A percentile compares a stretch with the other conserved stretches of the same genome.
Conservation (phyloP, 2,797 vertebrate genomes). For the Pangasius mekongensis region DNA sequence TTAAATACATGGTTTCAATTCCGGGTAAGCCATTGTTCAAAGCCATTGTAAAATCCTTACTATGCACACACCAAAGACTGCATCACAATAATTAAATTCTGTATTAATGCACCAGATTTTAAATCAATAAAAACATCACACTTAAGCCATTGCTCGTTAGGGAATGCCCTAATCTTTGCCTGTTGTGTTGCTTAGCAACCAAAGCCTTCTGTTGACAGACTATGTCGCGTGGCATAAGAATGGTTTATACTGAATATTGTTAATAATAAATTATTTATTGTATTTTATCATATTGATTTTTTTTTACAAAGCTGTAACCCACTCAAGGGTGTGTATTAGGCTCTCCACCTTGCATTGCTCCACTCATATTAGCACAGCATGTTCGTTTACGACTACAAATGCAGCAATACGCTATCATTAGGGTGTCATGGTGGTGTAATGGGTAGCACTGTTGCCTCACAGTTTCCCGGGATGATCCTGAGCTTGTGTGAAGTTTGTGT, state of each 20-base stretch:
- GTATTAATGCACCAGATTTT: neutral
- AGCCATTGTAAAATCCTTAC: neutral
- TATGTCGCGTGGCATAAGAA: neutral
- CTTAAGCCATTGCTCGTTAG: neutral
- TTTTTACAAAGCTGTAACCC: neutral
- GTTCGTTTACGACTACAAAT: constrained; percentile 11
- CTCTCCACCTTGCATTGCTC: neutral
- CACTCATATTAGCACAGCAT: constrained; percentile 12
- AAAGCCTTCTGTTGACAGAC: neutral
- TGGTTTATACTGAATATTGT: neutral
- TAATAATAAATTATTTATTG: neutral
- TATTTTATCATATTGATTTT: neutral
- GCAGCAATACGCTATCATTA: neutral
- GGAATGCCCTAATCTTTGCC: neutral
- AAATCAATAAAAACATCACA: neutral
- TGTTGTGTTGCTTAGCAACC: neutral
- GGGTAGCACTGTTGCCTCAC: neutral
- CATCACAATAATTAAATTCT: neutral
- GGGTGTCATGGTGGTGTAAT: constrained; percentile 1
- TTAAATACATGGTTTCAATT: neutral
- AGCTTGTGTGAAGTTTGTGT: neutral
- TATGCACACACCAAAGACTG: no score
- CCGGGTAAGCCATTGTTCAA: neutral
- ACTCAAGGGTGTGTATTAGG: neutral
- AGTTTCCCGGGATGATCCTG: neutral